These are phyloP conservation scores for Nannoperca obscura DNA, from an alignment of 2,797 vertebrate species.

Conservation along the genomic window DNA sequence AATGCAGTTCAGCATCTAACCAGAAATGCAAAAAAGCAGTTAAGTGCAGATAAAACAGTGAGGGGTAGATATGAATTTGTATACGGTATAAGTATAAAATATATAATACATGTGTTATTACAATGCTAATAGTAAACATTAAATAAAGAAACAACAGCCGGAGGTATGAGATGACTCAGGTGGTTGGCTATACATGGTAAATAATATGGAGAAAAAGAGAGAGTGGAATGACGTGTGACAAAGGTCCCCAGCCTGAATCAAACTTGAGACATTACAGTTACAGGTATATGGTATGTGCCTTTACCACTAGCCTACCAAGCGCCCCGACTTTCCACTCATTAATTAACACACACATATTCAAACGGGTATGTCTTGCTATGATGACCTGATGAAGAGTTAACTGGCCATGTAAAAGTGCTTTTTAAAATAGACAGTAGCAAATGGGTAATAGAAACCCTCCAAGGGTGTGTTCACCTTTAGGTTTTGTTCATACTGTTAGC, in stretches of 20 bases:
- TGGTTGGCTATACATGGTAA: too few relatives aligned
- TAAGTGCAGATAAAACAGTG: too few relatives aligned
- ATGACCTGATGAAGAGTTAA: background rate
- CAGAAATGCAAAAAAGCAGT: too few relatives aligned
- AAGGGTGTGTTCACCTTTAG: background rate
- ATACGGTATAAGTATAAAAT: too few relatives aligned
- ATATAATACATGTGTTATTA: too few relatives aligned
- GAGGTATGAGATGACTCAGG: too few relatives aligned
- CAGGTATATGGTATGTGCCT: background rate
- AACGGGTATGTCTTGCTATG: background rate
- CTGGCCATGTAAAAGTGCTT: background rate
- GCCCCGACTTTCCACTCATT: background rate
- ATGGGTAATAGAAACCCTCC: background rate
- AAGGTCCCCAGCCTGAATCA: background rate
- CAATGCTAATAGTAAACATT: too few relatives aligned
- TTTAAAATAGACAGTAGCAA: background rate
- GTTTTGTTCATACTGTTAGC: too few relatives aligned
- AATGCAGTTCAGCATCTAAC: too few relatives aligned
- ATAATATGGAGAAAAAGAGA: background rate
- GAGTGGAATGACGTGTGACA: background rate
- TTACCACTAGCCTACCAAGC: background rate
- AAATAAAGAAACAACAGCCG: too few relatives aligned
- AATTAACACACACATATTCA: background rate
- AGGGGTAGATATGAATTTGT: too few relatives aligned
- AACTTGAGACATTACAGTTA: background rate